Base-by-base conservation (phyloP, 2,888 invertebrate genomes). In the Aricia artaxerxes region DNA sequence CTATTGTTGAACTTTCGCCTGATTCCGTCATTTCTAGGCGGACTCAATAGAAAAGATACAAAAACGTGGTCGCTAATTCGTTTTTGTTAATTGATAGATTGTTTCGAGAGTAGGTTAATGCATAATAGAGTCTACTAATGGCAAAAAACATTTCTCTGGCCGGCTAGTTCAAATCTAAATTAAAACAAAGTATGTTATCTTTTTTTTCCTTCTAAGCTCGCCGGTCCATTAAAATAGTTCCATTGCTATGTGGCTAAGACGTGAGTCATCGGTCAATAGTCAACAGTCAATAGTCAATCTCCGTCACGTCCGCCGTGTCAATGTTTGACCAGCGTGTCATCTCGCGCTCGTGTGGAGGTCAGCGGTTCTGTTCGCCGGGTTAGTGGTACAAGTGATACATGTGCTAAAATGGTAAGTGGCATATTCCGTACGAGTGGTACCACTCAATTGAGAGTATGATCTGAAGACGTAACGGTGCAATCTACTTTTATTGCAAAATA, bases 221-320 rank as follows among this genome's bases (percentile, higher is more conserved):
- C 11, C 1, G 49, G 16, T 57, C 57, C 16, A 57, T 57, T 57
- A 16, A 57, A 57, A 57, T 57, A 16, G 13, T 61, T 2, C 5
- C 0, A 61, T 61, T 6, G 61, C 61, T 61, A n/a, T n/a, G 61
- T 61, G 61, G n/a, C 7, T 61, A 61, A n/a, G 61, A 6, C 7
- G 61, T 61, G 61, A 61, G 61, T 61, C 61, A 61, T 61, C 61
- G 6, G 61, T 61, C 61, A 61, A 61, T n/a, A 60, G 60, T 60
- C 60, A 60, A 13, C 60, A 6, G 60, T 60, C 60, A 60, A 60
- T 6, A 61, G 61, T 0, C 61, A 6, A 44, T 7, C 44, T 44
- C n/a, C n/a, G 24, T 61, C 61, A 64, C 24, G 61, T 64, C 24
- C 24, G 61, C 61, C 61, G 61, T 11, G 61, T 61, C 61, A 61